phyloP scores from a whole-genome alignment of 2,797 vertebrate genomes.

The Harpagifer antarcticus region DNA sequence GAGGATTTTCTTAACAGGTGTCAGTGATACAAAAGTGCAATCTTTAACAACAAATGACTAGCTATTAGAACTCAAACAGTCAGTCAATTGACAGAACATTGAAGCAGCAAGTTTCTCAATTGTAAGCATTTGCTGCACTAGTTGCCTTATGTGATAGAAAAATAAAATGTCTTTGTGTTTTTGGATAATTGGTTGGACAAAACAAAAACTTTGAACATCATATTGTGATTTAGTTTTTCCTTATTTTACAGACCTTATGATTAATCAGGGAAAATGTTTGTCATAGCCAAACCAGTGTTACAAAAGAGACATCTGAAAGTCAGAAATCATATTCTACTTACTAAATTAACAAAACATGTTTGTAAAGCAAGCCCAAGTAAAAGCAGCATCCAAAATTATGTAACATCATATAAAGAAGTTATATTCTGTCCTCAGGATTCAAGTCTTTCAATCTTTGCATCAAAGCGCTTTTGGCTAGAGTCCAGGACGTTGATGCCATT shows the following conservation, averaged over 20 bases:
- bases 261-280: neutral
- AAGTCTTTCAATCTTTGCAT: constrained; percentile 81
- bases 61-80: neutral
- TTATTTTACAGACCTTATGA: neutral
- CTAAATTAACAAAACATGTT: neutral
- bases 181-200: neutral
- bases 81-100: neutral
- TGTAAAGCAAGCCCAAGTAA: neutral
- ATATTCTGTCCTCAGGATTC: no score
- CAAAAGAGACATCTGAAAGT: neutral
- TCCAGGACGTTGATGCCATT: constrained; percentile 82
- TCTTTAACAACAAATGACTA: neutral
- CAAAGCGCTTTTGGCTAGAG: constrained; percentile 81
- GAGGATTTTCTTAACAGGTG: neutral
- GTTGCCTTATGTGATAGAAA: neutral
- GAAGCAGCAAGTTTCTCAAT: neutral
- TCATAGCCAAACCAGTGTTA: neutral
- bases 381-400: neutral
- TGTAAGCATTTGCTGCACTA: neutral
- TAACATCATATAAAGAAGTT: no score
- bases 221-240: neutral
- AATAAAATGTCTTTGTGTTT: neutral
- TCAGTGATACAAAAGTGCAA: neutral
- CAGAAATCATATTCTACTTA: neutral
- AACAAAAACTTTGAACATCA: neutral